Conservation (phyloP, 35 echinoderm and acorn worm species). For the Heliocidaris tuberculata region DNA sequence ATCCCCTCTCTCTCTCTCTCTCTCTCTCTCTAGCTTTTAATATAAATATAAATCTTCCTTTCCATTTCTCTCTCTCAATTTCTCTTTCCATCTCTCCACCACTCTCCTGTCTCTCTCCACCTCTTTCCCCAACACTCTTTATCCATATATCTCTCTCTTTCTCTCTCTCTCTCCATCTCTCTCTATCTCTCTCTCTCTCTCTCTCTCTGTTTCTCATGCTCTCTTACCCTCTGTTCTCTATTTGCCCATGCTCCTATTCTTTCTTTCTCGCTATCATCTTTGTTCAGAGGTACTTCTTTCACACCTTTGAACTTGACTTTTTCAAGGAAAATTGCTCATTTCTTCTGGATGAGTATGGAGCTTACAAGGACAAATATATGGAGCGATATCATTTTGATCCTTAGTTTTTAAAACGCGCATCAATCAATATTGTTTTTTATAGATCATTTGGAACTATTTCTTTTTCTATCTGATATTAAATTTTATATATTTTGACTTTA, state of each 20-base stretch:
- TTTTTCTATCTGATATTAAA: too few species aligned
- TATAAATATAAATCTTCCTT: too few species aligned
- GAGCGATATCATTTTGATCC: background rate
- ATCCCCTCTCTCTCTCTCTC: background rate
- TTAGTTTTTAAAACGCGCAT: background rate
- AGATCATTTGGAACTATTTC: too few species aligned
- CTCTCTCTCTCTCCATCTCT: background rate
- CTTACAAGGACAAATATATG: background rate
- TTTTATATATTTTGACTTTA: too few species aligned
- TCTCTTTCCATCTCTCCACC: background rate
- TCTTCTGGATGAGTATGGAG: background rate
- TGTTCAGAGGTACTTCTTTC: background rate
- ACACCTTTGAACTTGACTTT: background rate
- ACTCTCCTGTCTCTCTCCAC: background rate
- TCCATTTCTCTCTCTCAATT: background rate
- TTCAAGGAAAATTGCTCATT: background rate
- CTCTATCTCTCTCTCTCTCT: too few species aligned
- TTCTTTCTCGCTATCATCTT: background rate
- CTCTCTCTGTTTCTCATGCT: background rate
- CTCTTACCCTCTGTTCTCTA: background rate
- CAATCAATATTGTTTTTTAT: background rate
- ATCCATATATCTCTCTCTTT: background rate
- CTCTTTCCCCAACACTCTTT: background rate
- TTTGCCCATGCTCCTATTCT: background rate
- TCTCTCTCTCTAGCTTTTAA: background rate